Base-by-base conservation (phyloP, 2,797 vertebrate genomes). In the Cygnus olor region DNA sequence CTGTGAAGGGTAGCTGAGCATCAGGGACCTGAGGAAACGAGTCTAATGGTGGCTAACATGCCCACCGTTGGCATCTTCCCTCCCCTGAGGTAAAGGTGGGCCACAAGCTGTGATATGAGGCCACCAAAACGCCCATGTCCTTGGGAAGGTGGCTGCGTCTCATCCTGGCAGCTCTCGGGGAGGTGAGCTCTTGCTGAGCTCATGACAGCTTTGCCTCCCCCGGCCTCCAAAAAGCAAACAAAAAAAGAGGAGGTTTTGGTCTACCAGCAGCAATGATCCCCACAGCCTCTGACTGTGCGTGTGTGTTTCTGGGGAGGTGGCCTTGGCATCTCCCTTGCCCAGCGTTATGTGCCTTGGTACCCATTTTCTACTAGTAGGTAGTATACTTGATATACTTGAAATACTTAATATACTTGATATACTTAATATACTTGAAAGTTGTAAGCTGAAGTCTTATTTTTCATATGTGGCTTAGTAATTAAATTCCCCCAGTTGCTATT, bases 291-390 rank as follows among this genome's bases (percentile, higher is more conserved):
- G 34, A 21, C 16, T 15, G 3, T 0, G 1, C 8, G 24, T n/a
- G 40, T 0, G 0, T 6, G 0, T 47, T 72, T 30, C 6, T 1
- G 1, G 10, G 11, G 32, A 71, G n/a, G 63, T 12, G 38, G 45
- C 47, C 53, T 73, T n/a, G 44, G 38, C 27, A 3, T 2, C 18
- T 10, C 36, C 3, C 0, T 16, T 54, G 34, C 28, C 49, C 45
- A 58, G 49, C 34, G 22, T 32, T 28, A 14, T 21, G 22, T 53
- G 32, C 72, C 56, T 16, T 30, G 42, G 36, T 72, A 17, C 54
- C 79, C 77, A 45, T 53, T 19, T 74, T 71, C 40, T 36, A 57
- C 30, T 40, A 69, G 42, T 10, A 69, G 54, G 51, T 76, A 22
- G 51, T 36, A 36, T 36, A 36, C 36, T 36, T 36, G 36, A 36